Evolutionary conservation across 2,113 vertebrate genomes (phyloP).

Genomic region (Tauraco erythrolophus): DNA sequence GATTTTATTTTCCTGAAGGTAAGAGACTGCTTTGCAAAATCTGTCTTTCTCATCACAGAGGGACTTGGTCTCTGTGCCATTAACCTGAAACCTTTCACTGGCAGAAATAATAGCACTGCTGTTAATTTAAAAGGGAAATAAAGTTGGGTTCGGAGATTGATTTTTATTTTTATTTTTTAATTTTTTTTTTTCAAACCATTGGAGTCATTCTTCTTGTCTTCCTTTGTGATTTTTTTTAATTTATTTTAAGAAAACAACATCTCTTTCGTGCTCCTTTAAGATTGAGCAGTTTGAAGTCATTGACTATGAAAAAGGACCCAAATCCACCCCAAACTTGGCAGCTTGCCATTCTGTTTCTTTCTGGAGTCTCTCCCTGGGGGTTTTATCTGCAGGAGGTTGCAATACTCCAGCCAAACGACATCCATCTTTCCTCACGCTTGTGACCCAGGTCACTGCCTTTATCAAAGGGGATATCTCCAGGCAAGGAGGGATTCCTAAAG

Average conservation of each 20-base stretch:
- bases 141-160: neutral
- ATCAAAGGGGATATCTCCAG: neutral
- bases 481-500: neutral
- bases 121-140: neutral
- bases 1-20: neutral
- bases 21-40: neutral
- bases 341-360: slow-evolving; percentile 43
- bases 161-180: no score
- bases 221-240: neutral
- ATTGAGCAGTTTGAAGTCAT: slow-evolving; percentile 3
- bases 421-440: neutral
- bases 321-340: neutral
- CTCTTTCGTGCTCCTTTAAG: neutral
- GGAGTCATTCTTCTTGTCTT: neutral
- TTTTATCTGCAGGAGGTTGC: slow-evolving; percentile 55
- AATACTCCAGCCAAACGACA: neutral
- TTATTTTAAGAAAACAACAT: neutral
- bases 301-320: neutral
- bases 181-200: neutral
- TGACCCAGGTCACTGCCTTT: slow-evolving; percentile 55
- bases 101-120: neutral
- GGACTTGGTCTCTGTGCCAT: neutral
- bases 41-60: neutral
- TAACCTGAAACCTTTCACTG: neutral
- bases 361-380: slow-evolving; percentile 34